phyloP scores from a whole-genome alignment of 1,140 invertebrate species.

The Meloidogyne chitwoodi region DNA sequence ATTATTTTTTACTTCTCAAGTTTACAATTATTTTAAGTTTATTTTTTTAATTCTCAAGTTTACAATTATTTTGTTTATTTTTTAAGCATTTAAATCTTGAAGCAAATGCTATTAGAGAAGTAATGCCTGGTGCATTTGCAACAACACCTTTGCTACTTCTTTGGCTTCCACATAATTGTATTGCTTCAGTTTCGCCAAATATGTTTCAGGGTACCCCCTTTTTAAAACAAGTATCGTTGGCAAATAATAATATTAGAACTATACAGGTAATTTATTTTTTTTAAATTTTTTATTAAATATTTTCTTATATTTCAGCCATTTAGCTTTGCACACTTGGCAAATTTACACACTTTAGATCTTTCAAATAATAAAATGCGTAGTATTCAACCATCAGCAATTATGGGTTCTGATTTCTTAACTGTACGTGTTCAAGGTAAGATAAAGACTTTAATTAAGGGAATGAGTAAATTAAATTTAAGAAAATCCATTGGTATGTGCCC shows the following conservation, averaged over 20 bases:
- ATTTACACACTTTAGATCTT: constrained; percentile 56
- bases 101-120: constrained; percentile 51
- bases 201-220: constrained; percentile 59
- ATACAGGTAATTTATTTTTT: constrained; percentile 35
- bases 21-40: too few relatives aligned
- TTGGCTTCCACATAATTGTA: constrained; percentile 58
- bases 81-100: constrained; percentile 54
- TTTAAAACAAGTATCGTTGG: constrained; percentile 55
- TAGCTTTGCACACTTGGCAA: constrained; percentile 55
- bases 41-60: too few relatives aligned
- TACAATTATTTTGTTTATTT: background rate
- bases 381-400: constrained; percentile 45
- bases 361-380: constrained; percentile 54
- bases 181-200: constrained; percentile 41
- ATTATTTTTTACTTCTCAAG: too few relatives aligned
- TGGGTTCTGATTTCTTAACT: constrained; percentile 54
- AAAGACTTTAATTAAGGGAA: background rate
- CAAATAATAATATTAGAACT: constrained; percentile 55
- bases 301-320: constrained; percentile 40
- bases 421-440: constrained; percentile 52
- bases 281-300: constrained; percentile 8
- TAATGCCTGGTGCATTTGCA: constrained; percentile 55
- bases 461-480: constrained; percentile 35
- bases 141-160: constrained; percentile 54
- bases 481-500: constrained; percentile 57